A percentile compares a stretch with the other conserved stretches of the same genome.
These are phyloP conservation scores for Myioborus melanocephalus DNA, from an alignment of 2,797 vertebrate species.

Conservation along the genomic window DNA sequence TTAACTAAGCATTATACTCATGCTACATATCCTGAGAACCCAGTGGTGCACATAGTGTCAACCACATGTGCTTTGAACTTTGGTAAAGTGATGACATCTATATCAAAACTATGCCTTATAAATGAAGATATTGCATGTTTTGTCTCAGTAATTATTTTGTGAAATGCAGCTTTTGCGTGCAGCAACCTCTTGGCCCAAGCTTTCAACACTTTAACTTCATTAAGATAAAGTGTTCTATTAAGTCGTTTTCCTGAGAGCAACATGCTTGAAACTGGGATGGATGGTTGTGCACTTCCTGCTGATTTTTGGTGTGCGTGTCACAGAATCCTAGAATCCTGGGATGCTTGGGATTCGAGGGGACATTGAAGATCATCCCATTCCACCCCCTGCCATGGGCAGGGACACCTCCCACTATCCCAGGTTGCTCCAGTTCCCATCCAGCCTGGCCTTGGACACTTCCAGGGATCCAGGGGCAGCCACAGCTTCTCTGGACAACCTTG, in stretches of 20 bases:
- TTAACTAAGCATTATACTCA: not conserved
- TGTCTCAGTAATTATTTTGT: not conserved
- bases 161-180: not conserved
- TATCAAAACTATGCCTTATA: not conserved
- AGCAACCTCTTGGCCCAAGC: not conserved
- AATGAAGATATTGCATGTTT: not conserved
- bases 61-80: not conserved
- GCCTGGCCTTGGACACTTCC: not conserved
- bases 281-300: not conserved
- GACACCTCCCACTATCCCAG: rapidly evolving
- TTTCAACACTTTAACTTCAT: not conserved
- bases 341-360: not conserved
- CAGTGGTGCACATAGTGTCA: not conserved
- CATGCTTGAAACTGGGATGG: not conserved
- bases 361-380: rapidly evolving
- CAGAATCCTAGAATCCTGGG: not conserved
- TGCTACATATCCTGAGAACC: not conserved
- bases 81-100: not conserved
- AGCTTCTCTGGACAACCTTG: rapidly evolving
- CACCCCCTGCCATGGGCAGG: no score
- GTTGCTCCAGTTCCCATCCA: not conserved
- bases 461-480: not conserved
- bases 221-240: not conserved
- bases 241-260: not conserved
- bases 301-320: not conserved